Percentiles rank a stretch among this genome's conserved stretches.
phyloP scores from a whole-genome alignment of 2,888 invertebrate species.

The Gandaritis pyraliata region DNA sequence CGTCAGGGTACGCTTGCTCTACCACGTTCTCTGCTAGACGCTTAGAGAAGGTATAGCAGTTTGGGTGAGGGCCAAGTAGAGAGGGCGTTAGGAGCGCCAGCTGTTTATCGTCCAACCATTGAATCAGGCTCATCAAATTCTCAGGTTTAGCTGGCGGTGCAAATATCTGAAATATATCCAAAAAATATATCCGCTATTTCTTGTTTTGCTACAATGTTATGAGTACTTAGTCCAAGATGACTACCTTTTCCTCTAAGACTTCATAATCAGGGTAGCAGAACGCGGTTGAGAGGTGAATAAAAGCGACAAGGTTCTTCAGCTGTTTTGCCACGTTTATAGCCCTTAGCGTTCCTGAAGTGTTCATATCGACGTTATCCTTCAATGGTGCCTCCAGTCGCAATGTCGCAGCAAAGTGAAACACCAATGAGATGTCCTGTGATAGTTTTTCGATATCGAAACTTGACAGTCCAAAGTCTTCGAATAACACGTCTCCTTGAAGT shows the following conservation, averaged over 20 bases:
- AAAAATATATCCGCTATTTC: neutral
- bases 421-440: slow-evolving; percentile 88
- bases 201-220: too few relatives aligned
- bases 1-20: slow-evolving; percentile 87
- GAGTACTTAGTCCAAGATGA: slow-evolving; percentile 2
- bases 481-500: slow-evolving; percentile 90
- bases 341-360: slow-evolving; percentile 93
- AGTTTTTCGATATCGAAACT: slow-evolving; percentile 84
- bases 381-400: slow-evolving; percentile 94
- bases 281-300: slow-evolving; percentile 96
- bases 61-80: slow-evolving; percentile 91
- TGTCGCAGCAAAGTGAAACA: slow-evolving; percentile 97
- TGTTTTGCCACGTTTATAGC: slow-evolving; percentile 90
- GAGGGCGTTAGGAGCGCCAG: slow-evolving; percentile 87
- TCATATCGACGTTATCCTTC: slow-evolving; percentile 94
- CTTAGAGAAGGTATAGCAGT: slow-evolving; percentile 98
- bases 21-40: slow-evolving; percentile 94
- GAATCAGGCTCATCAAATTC: slow-evolving; percentile 87
- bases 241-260: slow-evolving; percentile 71
- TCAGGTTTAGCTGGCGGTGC: slow-evolving; percentile 88
- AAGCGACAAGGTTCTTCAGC: slow-evolving; percentile 89
- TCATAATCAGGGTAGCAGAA: slow-evolving; percentile 96
- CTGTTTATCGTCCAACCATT: slow-evolving; percentile 89
- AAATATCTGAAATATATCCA: slow-evolving; percentile 81
- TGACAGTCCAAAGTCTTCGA: slow-evolving; percentile 85